Evolutionary conservation across 1,140 invertebrate genomes (phyloP).

Genomic region (Zaprionus camerounensis): DNA sequence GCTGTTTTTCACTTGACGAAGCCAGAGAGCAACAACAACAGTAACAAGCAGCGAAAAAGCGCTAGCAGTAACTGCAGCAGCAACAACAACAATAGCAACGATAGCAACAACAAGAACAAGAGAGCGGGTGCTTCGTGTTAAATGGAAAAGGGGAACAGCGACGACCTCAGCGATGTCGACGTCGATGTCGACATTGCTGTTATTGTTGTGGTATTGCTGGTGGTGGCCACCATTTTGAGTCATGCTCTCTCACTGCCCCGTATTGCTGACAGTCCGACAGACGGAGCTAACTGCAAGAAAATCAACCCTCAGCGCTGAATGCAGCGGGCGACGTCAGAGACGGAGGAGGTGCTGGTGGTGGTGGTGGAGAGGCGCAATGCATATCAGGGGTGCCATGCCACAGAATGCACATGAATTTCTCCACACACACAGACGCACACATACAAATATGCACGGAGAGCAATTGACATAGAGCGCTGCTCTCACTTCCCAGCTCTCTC

Average conservation of each 20-base stretch:
- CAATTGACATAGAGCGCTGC: conserved; percentile 1
- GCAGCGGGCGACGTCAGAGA: conserved; percentile 28
- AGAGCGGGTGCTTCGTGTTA: conserved; percentile 53
- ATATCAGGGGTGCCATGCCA: conserved; percentile 40
- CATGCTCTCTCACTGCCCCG: conserved; percentile 63
- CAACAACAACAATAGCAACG: conserved; percentile 24
- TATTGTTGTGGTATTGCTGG: conserved; percentile 51
- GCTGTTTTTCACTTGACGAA: conserved; percentile 40
- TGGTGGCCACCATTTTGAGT: conserved; percentile 80
- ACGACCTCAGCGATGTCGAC: conserved; percentile 63
- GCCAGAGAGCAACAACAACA: conserved; percentile 16
- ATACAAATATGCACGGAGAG: conserved; percentile 21
- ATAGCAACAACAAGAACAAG: conserved; percentile 23
- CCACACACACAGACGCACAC: conserved; percentile 17
- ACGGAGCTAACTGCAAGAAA: conserved; percentile 50
- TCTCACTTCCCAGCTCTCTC: conserved; percentile 21
- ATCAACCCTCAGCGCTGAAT: conserved; percentile 49
- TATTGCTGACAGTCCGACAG: conserved; percentile 31
- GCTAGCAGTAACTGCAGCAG: conserved; percentile 27
- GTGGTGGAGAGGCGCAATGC: conserved; percentile 39
- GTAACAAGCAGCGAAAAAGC: conserved; percentile 23
- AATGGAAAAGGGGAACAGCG: conserved; percentile 55
- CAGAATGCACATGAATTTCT: conserved; percentile 50
- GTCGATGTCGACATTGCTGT: conserved; percentile 55
- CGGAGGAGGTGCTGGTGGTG: conserved; percentile 14